Conservation (phyloP, 2,113 vertebrate genomes). For the Rhynchomys soricoides region DNA sequence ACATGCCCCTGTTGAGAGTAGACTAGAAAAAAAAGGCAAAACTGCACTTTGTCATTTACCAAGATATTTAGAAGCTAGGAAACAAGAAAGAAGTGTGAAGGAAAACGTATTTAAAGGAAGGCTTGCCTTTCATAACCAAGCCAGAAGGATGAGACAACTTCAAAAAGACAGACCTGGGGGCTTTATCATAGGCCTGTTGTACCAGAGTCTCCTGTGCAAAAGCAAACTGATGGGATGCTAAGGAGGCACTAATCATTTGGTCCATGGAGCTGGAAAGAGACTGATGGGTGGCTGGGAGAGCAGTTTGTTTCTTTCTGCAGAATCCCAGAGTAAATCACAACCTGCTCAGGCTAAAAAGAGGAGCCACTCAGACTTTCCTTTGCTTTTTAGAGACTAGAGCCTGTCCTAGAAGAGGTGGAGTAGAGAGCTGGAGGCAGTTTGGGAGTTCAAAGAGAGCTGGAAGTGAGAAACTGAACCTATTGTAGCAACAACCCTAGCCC, state of each 20-base stretch:
- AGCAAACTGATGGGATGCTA: background rate
- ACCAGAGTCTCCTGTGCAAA: background rate
- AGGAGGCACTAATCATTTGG: constrained; percentile 39
- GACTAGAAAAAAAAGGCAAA: background rate
- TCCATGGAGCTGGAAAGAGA: background rate
- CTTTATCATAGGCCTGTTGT: background rate
- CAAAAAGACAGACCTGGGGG: background rate
- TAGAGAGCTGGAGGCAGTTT: rapidly evolving
- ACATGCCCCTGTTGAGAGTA: rapidly evolving
- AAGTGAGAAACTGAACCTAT: background rate
- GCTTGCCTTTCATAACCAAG: background rate
- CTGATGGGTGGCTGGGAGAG: background rate
- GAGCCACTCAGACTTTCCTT: background rate
- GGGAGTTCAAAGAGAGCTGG: background rate
- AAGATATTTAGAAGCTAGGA: background rate
- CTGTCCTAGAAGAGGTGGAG: background rate
- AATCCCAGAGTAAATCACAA: background rate
- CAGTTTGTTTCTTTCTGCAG: background rate
- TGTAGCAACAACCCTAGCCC: rapidly evolving
- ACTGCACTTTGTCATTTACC: background rate
- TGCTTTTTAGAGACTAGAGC: background rate
- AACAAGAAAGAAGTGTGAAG: background rate
- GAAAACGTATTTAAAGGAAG: background rate
- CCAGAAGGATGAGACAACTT: background rate
- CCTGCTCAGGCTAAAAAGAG: background rate